Conservation (phyloP, 2,888 invertebrate genomes). For the Artemia sp. region DNA sequence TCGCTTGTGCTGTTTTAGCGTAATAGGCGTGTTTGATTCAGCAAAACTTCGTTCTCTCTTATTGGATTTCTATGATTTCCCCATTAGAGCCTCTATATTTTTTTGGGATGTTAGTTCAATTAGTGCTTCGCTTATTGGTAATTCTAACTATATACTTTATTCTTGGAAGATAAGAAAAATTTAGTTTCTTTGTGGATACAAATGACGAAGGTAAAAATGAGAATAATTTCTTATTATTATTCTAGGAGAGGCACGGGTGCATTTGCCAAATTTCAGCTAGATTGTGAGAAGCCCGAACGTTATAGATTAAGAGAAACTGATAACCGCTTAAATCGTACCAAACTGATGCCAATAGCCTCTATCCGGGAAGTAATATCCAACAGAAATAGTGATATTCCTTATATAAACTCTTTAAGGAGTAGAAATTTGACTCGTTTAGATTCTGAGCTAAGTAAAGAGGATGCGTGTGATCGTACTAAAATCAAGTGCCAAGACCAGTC, state of each 20-base stretch:
- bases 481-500: too few species aligned
- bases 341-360: conserved; percentile 32
- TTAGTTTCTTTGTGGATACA: too few species aligned
- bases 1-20: too few species aligned
- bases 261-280: conserved; percentile 49
- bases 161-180: too few species aligned
- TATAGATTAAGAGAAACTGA: conserved; percentile 86
- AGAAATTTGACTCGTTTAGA: conserved; percentile 17
- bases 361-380: neutral
- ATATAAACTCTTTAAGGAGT: neutral
- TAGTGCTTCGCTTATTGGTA: too few species aligned
- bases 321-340: conserved; percentile 73
- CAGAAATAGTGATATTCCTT: neutral
- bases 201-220: neutral
- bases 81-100: neutral
- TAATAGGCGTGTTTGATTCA: too few species aligned
- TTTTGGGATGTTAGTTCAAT: neutral
- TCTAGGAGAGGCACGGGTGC: conserved; percentile 61
- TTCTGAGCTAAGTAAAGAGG: conserved; percentile 16
- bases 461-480: too few species aligned
- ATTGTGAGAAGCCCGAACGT: conserved; percentile 41
- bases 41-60: too few species aligned
- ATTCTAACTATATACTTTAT: too few species aligned
- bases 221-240: conserved; percentile 20
- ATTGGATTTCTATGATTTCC: too few species aligned